Base-by-base conservation (phyloP, 1,140 invertebrate genomes). In the Trichonephila clavata region DNA sequence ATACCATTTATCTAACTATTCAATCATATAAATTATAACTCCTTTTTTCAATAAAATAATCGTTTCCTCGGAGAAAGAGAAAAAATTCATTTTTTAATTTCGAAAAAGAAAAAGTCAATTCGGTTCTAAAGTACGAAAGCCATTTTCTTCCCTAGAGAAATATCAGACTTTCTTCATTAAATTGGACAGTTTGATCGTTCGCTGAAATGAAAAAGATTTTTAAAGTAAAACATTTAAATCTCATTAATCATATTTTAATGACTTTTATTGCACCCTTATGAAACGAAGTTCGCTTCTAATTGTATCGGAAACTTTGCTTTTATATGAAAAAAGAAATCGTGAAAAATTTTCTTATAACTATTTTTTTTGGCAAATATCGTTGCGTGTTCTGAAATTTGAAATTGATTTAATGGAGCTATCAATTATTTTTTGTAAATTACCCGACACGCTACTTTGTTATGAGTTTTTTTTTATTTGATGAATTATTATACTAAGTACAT, bases 181-280 rank as follows among this genome's bases (percentile, higher is more conserved):
- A 60, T 89, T 57, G 32, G 61, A 89, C 32, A 83, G 8, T 83
- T 59, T 2, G 81, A 83, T 89, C 86, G 86, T 63, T 89, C 24
- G 32, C 14, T 21, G 39, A 2, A 39, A 39, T 39, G 14, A 68
- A 68, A 68, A 89, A 77, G 71, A 77, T 24, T 50, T 57, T 43
- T n/a, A 39, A 71, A 89, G 86, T 71, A 32, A 89, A 89, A 71
- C 86, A 89, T 89, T 89, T 89, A 89, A 89, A 89, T 71, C 27
- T 71, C 86, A 71, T 89, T 89, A 89, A 89, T 89, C 86, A 68
- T 89, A 32, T 89, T 89, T 89, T 89, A 68, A 89, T 89, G 61
- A 68, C 32, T 61, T 18, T 71, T 43, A 88, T 88, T 68, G 86
- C 50, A 8, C 24, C 39, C 81, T 27, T n/a, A 7, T 83, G n/a